phyloP scores from a whole-genome alignment of 1,140 invertebrate species.

The Ceratina calcarata region DNA sequence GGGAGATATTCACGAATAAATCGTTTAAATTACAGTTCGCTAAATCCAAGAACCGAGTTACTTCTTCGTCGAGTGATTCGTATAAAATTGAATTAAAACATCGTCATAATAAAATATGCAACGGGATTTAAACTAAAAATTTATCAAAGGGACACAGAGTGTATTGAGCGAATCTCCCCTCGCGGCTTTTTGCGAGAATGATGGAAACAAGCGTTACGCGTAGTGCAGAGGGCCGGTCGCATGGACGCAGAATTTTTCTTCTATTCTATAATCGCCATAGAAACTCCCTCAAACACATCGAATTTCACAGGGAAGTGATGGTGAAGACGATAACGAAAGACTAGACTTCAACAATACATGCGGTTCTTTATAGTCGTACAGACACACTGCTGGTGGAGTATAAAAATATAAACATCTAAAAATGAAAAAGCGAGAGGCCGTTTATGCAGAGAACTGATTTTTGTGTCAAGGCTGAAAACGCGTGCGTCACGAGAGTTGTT shows the following conservation, averaged over 20 bases:
- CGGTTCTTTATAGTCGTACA: constrained; percentile 71
- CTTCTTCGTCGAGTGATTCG: not conserved
- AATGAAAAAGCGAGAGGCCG: constrained; percentile 67
- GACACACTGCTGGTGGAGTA: constrained; percentile 69
- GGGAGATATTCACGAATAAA: constrained; percentile 14
- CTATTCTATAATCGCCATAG: constrained; percentile 36
- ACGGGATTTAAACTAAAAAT: not conserved
- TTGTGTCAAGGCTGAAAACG: constrained; percentile 24
- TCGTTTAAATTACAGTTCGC: not conserved
- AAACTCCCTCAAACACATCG: constrained; percentile 47
- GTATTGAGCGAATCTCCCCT: constrained; percentile 24
- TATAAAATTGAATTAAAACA: not conserved
- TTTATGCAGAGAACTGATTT: constrained; percentile 58
- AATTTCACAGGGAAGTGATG: constrained; percentile 34
- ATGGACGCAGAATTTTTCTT: constrained; percentile 2
- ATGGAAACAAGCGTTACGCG: constrained; percentile 21
- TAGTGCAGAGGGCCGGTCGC: constrained; percentile 20
- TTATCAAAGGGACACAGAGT: not conserved
- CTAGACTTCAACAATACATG: constrained; percentile 80
- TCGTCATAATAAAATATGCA: no score
- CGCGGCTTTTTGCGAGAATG: not conserved
- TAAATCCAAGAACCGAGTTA: not conserved
- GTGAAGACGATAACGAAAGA: constrained; percentile 75
- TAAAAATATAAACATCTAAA: constrained; percentile 80
- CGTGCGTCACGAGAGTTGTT: constrained; percentile 24